These are phyloP conservation scores for Dipodomys stephensi DNA, from an alignment of 2,113 vertebrate genomes.

Conservation along the genomic window DNA sequence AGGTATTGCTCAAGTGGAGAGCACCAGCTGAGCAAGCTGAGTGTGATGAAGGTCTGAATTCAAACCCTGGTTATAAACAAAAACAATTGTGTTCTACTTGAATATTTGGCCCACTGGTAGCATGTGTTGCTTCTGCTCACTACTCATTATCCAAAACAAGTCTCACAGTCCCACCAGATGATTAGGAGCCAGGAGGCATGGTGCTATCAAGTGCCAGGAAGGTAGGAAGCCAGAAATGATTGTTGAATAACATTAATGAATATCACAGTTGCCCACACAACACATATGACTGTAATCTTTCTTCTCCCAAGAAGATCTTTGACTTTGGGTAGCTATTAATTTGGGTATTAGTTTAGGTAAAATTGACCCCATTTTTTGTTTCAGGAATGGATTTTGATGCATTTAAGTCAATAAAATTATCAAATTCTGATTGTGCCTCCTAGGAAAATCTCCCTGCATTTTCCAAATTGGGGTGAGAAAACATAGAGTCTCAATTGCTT, in stretches of 20 bases:
- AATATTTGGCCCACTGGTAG: background rate
- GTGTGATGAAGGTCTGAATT: too few species aligned
- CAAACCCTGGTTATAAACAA: too few species aligned
- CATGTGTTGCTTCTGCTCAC: background rate
- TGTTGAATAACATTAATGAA: background rate
- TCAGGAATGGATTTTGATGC: background rate
- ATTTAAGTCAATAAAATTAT: constrained; percentile 3
- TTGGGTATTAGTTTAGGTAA: constrained; percentile 27
- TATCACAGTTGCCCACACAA: background rate
- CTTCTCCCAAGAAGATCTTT: background rate
- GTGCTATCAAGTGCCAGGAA: background rate
- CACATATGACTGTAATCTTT: background rate
- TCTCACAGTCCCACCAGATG: background rate
- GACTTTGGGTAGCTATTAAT: background rate
- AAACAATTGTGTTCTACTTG: constrained; percentile 26
- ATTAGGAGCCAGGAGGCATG: background rate
- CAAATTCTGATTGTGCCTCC: background rate
- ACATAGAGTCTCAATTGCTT: background rate
- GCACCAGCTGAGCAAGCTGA: too few species aligned
- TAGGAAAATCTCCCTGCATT: background rate
- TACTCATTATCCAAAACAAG: background rate
- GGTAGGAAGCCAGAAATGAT: background rate
- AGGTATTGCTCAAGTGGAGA: too few species aligned
- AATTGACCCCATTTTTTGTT: background rate
- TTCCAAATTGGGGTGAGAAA: background rate